Evolutionary conservation across 2,113 vertebrate species (phyloP).

Genomic region (Rhea americana): DNA sequence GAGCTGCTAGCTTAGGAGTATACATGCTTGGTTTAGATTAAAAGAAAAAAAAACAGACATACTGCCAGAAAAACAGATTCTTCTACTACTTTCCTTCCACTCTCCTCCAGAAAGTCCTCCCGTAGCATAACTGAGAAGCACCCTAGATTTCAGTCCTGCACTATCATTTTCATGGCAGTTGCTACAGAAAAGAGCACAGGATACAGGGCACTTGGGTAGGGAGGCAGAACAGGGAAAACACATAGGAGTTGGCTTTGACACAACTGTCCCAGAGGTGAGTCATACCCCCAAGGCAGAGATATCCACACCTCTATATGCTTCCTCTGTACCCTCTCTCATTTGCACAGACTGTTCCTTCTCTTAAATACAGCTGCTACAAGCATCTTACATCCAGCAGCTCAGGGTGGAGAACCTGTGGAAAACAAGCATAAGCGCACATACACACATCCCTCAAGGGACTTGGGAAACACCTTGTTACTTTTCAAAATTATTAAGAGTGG

Average conservation of each 20-base stretch:
- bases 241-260: background rate
- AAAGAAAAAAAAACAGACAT: background rate
- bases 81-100: background rate
- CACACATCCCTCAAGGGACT: background rate
- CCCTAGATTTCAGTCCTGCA: background rate
- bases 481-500: background rate
- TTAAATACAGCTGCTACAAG: background rate
- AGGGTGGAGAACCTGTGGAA: background rate
- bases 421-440: background rate
- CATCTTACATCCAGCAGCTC: background rate
- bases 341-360: background rate
- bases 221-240: background rate
- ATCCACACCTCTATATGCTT: background rate
- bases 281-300: background rate
- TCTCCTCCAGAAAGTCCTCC: background rate
- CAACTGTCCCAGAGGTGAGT: background rate
- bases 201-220: rapidly evolving
- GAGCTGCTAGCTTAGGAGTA: background rate
- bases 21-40: background rate
- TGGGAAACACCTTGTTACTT: background rate
- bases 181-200: rapidly evolving
- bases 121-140: background rate
- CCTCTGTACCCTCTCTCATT: background rate
- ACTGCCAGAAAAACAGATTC: background rate
- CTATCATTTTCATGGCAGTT: background rate